Evolutionary conservation across 2,888 invertebrate species (phyloP).

Genomic region (Dromius quadrimaculatus): DNA sequence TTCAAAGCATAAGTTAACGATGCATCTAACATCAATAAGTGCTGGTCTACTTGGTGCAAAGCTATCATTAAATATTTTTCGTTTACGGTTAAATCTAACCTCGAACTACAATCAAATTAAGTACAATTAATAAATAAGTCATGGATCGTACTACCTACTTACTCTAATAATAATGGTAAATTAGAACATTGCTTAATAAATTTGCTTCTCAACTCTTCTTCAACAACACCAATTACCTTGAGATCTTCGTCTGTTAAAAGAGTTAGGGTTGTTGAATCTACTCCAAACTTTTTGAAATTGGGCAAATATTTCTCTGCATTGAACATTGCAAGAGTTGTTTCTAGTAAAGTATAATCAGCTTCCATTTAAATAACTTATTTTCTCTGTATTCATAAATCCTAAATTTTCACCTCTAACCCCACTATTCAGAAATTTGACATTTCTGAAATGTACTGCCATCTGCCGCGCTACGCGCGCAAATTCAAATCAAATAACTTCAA

Average conservation of each 20-base stretch:
- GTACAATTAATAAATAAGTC: background rate
- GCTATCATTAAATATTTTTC: constrained; percentile 23
- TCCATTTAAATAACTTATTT: constrained; percentile 9
- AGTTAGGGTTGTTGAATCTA: constrained; percentile 28
- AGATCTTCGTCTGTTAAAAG: constrained; percentile 37
- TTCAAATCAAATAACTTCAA: background rate
- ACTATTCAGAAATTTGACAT: no score
- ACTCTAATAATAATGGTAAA: constrained; percentile 31
- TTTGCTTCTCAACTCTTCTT: constrained; percentile 24
- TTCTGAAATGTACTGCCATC: no score
- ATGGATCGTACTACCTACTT: constrained; percentile 12
- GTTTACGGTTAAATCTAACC: constrained; percentile 19
- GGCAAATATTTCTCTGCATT: constrained; percentile 25
- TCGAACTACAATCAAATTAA: constrained; percentile 19
- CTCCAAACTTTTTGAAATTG: constrained; percentile 26
- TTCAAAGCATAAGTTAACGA: constrained; percentile 25
- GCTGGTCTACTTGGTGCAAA: constrained; percentile 25
- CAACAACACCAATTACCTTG: constrained; percentile 37
- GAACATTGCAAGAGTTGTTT: constrained; percentile 35
- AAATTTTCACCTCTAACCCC: no score
- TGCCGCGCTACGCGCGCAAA: no score
- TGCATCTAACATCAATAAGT: constrained; percentile 35
- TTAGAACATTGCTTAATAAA: constrained; percentile 23
- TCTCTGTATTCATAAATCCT: no score
- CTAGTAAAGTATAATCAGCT: constrained; percentile 19